Evolutionary conservation across 1,140 invertebrate species (phyloP).

Genomic region (Sweltsa coloradensis): DNA sequence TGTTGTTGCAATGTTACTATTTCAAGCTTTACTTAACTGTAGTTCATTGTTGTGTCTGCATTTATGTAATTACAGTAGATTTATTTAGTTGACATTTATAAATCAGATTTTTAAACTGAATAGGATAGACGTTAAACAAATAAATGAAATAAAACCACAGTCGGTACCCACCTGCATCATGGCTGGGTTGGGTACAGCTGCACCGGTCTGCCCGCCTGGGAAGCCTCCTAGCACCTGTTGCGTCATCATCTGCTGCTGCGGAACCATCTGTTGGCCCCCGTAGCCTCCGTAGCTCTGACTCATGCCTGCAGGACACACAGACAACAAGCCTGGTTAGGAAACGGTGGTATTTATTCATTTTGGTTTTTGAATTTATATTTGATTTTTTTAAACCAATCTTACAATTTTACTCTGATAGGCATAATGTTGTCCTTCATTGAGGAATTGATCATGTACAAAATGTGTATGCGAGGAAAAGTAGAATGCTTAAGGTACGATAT

Average conservation of each 20-base stretch:
- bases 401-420: background rate
- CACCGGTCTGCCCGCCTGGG: conserved; percentile 8
- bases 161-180: background rate
- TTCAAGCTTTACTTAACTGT: too few species aligned
- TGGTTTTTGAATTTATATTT: background rate
- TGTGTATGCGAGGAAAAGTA: background rate
- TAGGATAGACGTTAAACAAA: too few species aligned
- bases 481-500: background rate
- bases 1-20: too few species aligned
- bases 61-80: too few species aligned
- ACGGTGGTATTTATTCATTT: conserved; percentile 1
- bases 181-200: conserved; percentile 5
- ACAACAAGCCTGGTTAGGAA: background rate
- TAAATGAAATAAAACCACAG: too few species aligned
- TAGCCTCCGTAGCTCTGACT: conserved; percentile 44
- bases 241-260: conserved; percentile 32
- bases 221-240: conserved; percentile 31
- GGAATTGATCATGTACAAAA: background rate
- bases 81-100: too few species aligned
- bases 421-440: background rate
- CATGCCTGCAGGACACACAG: conserved; percentile 25
- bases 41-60: too few species aligned
- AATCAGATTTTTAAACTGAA: too few species aligned
- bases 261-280: conserved; percentile 30
- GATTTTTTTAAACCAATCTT: background rate